These are phyloP conservation scores for Mormyrus hasselquistii DNA, from an alignment of 2,797 vertebrate genomes.

Conservation along the genomic window DNA sequence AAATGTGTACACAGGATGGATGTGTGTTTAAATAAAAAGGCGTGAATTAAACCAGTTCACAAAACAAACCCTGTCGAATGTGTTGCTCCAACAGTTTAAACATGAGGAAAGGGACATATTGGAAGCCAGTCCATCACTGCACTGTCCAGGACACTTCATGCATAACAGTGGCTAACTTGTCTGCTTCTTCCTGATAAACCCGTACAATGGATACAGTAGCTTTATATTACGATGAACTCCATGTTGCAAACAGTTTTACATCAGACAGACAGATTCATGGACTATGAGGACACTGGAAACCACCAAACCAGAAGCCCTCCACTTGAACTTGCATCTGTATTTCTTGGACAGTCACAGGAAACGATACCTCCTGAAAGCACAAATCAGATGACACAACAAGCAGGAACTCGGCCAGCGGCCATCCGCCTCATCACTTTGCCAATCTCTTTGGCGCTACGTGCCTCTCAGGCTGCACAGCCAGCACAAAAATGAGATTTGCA, in stretches of 20 bases:
- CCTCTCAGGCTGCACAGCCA: neutral
- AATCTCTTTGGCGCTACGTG: neutral
- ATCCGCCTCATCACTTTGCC: neutral
- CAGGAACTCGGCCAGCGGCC: neutral
- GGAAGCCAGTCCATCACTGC: neutral
- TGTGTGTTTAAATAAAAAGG: neutral
- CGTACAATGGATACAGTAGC: neutral
- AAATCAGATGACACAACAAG: neutral
- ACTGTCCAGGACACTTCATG: neutral
- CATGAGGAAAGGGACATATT: neutral
- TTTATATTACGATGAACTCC: neutral
- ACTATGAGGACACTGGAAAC: neutral
- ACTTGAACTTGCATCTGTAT: neutral
- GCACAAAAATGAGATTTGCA: neutral
- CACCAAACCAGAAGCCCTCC: neutral
- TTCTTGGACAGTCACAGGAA: neutral
- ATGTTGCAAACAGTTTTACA: neutral
- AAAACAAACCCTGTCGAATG: neutral
- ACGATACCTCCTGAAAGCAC: neutral
- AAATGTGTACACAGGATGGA: neutral
- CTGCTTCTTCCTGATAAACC: neutral
- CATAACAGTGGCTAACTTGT: neutral
- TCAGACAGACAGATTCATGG: neutral
- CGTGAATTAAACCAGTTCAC: neutral
- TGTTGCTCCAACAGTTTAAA: neutral